phyloP scores from a whole-genome alignment of 2,888 invertebrate species.

The Reticulitermes lucifugus region DNA sequence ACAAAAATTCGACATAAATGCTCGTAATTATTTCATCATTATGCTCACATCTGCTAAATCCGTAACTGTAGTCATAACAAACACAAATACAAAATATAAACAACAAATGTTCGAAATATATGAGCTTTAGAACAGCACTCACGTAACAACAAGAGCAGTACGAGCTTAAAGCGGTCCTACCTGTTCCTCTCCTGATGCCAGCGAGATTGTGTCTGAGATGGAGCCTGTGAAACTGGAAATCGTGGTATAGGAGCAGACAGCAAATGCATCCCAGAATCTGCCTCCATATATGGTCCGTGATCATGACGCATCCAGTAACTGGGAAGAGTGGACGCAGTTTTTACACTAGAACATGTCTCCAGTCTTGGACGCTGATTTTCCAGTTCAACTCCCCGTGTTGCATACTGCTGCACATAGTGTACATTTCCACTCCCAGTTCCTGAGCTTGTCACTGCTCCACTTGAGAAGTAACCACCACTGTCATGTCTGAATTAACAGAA shows the following conservation, averaged over 20 bases:
- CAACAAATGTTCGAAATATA: too few species aligned
- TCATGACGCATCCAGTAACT: conserved; percentile 24
- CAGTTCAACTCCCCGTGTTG: background rate
- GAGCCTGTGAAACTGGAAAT: background rate
- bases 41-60: too few species aligned
- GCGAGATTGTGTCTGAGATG: background rate
- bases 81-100: too few species aligned
- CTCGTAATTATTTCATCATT: too few species aligned
- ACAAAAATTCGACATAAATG: too few species aligned
- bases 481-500: conserved; percentile 8
- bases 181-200: conserved; percentile 34
- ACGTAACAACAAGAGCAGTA: background rate
- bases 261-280: background rate
- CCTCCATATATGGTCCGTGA: background rate
- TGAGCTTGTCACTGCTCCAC: background rate
- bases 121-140: background rate
- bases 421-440: background rate
- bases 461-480: conserved; percentile 22
- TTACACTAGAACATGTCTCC: background rate
- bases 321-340: conserved; percentile 8
- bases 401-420: conserved; percentile 20
- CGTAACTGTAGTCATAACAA: too few species aligned
- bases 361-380: background rate
- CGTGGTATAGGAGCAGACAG: background rate
- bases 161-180: background rate